Evolutionary conservation across 2,113 vertebrate species (phyloP), one percentile per base, ranked within the genome.

Genomic region (Sylvilagus bachmani): DNA sequence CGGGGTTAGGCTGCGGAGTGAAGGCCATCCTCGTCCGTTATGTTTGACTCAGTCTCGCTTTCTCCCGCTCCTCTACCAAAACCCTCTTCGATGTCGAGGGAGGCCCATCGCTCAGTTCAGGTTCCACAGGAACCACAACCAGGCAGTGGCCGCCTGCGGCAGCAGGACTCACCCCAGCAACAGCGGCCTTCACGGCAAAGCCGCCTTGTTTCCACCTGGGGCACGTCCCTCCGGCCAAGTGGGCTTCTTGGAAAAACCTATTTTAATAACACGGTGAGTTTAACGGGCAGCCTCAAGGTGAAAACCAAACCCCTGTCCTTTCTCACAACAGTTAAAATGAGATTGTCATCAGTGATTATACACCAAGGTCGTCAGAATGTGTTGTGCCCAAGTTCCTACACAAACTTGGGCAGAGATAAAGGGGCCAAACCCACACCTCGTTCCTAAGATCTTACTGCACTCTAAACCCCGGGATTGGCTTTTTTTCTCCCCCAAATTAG

Each of bases 191-290:
- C 84, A 74, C 53, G 66, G 84, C n/a, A 93, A 87, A 91, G 51
- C 64, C 1, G 2, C 33, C 31, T 5, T 64, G 11, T 86, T 96
- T 96, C 81, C 44, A 44, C 53, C 44, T 33, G 78, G 55, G 92
- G 33, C 95, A 91, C 75, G 22, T 67, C 67, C 64, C 44, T 70
- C 2, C 58, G 25, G 49, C 38, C 38, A 84, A 92, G 29, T 53
- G 21, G n/a, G 10, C 33, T 74, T 77, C 86, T 90, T 36, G 10
- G 27, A 53, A 84, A 83, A 92, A 74, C 8, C 22, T 29, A 53
- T 77, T 96, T 91, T 95, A 91, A 96, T 96, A 91, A 94, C 19
- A 93, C 8, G 62, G 33, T 86, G 51, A 36, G 16, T 89, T 96
- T 91, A 88, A 85, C 66, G 49, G 51, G 55, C 55, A 93, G 85